Conservation (phyloP, 2,797 vertebrate genomes). For the Harpagifer antarcticus region DNA sequence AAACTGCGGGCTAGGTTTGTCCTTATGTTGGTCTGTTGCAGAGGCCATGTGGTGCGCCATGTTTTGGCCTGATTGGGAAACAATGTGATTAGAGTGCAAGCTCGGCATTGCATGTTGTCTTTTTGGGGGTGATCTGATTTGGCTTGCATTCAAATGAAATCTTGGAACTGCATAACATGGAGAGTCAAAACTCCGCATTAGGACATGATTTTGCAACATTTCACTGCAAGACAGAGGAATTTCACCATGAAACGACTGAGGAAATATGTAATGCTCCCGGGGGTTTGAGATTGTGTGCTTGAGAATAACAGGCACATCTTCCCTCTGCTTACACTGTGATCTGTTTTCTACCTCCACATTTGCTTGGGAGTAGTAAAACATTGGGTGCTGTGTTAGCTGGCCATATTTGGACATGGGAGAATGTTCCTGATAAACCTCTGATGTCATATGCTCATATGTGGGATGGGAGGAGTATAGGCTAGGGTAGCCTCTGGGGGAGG, state of each 20-base stretch:
- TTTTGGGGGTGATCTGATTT: slow-evolving; percentile 58
- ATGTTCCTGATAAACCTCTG: slow-evolving; percentile 81
- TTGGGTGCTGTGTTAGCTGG: slow-evolving; percentile 77
- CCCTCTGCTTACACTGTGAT: slow-evolving; percentile 67
- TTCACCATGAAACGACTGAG: slow-evolving; percentile 66
- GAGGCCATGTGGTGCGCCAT: slow-evolving; percentile 33
- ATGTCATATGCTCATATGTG: slow-evolving; percentile 81
- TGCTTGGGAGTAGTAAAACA: slow-evolving; percentile 81
- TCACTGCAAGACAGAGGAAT: slow-evolving; percentile 66
- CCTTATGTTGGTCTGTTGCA: slow-evolving; percentile 27
- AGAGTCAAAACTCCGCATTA: slow-evolving; percentile 71
- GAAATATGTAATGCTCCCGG: slow-evolving; percentile 68
- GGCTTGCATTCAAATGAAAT: slow-evolving; percentile 65
- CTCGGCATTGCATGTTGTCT: slow-evolving; percentile 47
- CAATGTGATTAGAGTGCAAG: slow-evolving; percentile 32
- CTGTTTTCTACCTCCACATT: slow-evolving; percentile 73
- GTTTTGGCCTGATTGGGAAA: slow-evolving; percentile 46
- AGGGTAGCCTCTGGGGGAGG: slow-evolving; percentile 76
- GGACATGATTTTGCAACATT: slow-evolving; percentile 63
- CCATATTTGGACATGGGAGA: slow-evolving; percentile 83
- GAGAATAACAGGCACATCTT: slow-evolving; percentile 66
- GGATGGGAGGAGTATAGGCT: slow-evolving; percentile 69
- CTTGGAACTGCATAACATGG: slow-evolving; percentile 71
- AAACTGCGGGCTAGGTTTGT: slow-evolving; percentile 33
- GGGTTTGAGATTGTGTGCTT: slow-evolving; percentile 65